Conservation (phyloP, 1,140 invertebrate genomes). For the Bathynomus jamesi region DNA sequence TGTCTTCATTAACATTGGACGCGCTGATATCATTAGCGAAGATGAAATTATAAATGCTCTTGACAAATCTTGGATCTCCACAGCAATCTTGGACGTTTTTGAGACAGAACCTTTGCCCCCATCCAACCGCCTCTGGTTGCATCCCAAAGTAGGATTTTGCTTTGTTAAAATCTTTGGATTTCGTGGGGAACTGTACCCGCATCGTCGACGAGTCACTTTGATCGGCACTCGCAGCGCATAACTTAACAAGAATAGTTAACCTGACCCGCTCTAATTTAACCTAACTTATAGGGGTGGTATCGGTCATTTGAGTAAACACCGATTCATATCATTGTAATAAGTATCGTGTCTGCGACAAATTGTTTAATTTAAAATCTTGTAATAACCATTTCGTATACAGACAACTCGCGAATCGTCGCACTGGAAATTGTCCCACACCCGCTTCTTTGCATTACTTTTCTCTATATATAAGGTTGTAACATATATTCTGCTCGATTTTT, state of each 20-base stretch:
- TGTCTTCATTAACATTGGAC: slow-evolving; percentile 54
- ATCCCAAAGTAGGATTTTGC: slow-evolving; percentile 43
- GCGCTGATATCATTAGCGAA: slow-evolving; percentile 52
- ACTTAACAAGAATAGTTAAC: background rate
- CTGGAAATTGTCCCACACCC: too few relatives aligned
- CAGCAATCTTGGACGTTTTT: slow-evolving; percentile 55
- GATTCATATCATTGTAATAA: too few relatives aligned
- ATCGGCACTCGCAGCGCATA: background rate
- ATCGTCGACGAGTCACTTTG: background rate
- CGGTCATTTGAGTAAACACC: background rate
- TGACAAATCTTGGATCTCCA: slow-evolving; percentile 50
- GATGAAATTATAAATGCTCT: slow-evolving; percentile 49
- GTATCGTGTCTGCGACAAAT: too few relatives aligned
- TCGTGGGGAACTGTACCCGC: background rate
- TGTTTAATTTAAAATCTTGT: too few relatives aligned
- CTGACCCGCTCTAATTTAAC: background rate
- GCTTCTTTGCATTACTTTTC: too few relatives aligned
- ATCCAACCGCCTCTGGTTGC: slow-evolving; percentile 49
- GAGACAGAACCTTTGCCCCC: slow-evolving; percentile 49
- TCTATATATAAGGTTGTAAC: too few relatives aligned
- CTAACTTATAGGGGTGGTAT: background rate
- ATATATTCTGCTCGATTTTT: too few relatives aligned
- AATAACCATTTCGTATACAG: too few relatives aligned
- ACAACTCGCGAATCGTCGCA: too few relatives aligned
- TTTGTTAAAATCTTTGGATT: slow-evolving; percentile 18